These are phyloP conservation scores for Noctua comes DNA, from an alignment of 2,888 invertebrate genomes.

Conservation along the genomic window DNA sequence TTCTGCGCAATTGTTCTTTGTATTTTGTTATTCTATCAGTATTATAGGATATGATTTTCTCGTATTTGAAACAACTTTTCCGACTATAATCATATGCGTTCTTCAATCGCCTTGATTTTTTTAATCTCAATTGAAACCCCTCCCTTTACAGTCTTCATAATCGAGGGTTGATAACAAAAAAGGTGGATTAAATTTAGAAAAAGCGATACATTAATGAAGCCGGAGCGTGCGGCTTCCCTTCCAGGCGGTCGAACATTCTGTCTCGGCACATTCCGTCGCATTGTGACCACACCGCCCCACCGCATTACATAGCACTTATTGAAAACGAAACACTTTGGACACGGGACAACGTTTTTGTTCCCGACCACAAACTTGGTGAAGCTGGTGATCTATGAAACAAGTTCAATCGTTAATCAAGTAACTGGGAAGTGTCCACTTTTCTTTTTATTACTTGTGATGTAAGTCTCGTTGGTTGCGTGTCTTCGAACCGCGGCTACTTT, in stretches of 20 bases:
- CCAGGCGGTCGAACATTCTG: conserved; percentile 76
- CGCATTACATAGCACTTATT: conserved; percentile 76
- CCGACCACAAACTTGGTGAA: conserved; percentile 46
- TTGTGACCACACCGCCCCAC: conserved; percentile 78
- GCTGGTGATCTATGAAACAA: conserved; percentile 70
- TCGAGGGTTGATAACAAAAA: conserved; percentile 38
- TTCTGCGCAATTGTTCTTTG: conserved; percentile 20
- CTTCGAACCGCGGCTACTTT: conserved; percentile 34
- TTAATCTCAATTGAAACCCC: conserved; percentile 11
- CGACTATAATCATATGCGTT: neutral
- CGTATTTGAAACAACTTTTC: neutral
- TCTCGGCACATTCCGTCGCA: conserved; percentile 78
- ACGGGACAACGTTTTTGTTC: conserved; percentile 74
- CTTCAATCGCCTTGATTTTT: neutral
- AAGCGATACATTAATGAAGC: conserved; percentile 56
- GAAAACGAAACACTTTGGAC: conserved; percentile 74
- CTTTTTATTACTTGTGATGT: conserved; percentile 48
- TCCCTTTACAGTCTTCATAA: neutral
- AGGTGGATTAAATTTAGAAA: conserved; percentile 25
- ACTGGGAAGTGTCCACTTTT: conserved; percentile 51
- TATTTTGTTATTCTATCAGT: conserved; percentile 2
- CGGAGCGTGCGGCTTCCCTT: conserved; percentile 63
- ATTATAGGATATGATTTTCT: neutral
- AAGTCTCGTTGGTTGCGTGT: conserved; percentile 40
- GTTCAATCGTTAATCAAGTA: conserved; percentile 54